phyloP scores from a whole-genome alignment of 2,113 vertebrate genomes.

The Nothocercus nigrocapillus region DNA sequence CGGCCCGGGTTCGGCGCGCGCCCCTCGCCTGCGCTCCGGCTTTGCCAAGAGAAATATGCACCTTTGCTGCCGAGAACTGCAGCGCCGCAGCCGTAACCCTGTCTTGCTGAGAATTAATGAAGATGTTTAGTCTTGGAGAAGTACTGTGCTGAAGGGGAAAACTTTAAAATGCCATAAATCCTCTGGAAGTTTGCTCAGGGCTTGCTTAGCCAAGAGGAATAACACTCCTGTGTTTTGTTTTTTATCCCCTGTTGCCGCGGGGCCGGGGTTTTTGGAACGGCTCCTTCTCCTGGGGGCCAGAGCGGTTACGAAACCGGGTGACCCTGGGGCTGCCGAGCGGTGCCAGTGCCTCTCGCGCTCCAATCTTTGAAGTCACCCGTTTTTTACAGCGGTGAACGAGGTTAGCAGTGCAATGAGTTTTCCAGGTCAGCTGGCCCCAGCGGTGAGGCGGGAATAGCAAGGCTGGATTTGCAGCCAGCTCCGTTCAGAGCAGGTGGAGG shows the following conservation, averaged over 20 bases:
- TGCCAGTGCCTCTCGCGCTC: slow-evolving; percentile 6
- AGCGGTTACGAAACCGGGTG: not conserved
- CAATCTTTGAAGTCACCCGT: not conserved
- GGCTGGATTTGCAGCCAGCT: not conserved
- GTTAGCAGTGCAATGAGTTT: not conserved
- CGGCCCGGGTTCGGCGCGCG: not conserved
- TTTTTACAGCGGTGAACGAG: not conserved
- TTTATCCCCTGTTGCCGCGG: not conserved
- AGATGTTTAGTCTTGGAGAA: slow-evolving; percentile 72
- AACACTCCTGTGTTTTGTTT: slow-evolving; percentile 28
- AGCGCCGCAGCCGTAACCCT: not conserved
- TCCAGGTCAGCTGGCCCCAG: not conserved
- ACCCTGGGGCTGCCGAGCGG: accelerated
- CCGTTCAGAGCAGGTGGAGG: not conserved
- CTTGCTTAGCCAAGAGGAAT: slow-evolving; percentile 32
- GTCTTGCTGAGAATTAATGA: not conserved
- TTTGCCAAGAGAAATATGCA: slow-evolving; percentile 67
- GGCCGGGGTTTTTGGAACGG: slow-evolving; percentile 3
- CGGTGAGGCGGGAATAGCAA: not conserved
- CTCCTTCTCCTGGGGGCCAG: not conserved
- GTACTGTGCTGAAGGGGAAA: slow-evolving; percentile 53
- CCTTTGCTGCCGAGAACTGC: slow-evolving; percentile 9
- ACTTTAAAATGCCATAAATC: slow-evolving; percentile 65
- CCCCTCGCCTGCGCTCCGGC: accelerated
- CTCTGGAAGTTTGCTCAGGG: not conserved